These are phyloP conservation scores for Corythucha ciliata DNA, from an alignment of 2,888 invertebrate species.

Conservation along the genomic window DNA sequence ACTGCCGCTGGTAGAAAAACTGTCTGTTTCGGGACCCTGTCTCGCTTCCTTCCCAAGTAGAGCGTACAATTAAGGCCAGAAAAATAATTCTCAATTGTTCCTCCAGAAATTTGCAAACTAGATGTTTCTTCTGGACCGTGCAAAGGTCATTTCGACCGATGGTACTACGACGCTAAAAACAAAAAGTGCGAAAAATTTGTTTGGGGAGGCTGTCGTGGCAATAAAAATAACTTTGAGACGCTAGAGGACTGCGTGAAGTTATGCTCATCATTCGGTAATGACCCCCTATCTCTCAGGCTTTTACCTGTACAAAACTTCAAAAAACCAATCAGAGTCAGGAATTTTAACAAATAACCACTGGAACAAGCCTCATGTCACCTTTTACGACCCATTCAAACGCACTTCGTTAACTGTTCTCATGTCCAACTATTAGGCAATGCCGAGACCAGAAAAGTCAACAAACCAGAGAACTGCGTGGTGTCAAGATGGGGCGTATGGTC, in stretches of 20 bases:
- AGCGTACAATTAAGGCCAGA: constrained; percentile 64
- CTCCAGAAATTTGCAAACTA: constrained; percentile 10
- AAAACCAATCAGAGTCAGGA: too few relatives aligned
- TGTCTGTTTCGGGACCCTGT: too few relatives aligned
- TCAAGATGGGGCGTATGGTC: constrained; percentile 68
- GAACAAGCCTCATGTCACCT: too few relatives aligned
- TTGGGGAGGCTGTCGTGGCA: constrained; percentile 85
- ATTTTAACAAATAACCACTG: too few relatives aligned
- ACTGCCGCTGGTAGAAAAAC: too few relatives aligned
- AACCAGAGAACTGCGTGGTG: constrained; percentile 30
- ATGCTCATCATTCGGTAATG: too few relatives aligned
- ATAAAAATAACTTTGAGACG: constrained; percentile 81
- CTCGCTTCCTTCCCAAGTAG: too few relatives aligned
- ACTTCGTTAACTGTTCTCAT: constrained; percentile 1
- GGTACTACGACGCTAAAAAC: constrained; percentile 62
- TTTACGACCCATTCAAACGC: too few relatives aligned
- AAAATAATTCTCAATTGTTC: too few relatives aligned
- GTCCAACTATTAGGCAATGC: neutral
- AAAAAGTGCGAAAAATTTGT: constrained; percentile 75
- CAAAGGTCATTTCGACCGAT: constrained; percentile 74
- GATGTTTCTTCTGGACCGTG: constrained; percentile 62
- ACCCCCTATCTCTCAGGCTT: too few relatives aligned
- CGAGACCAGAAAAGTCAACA: constrained; percentile 1
- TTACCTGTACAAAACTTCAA: too few relatives aligned
- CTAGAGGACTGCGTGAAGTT: constrained; percentile 71